Conservation (phyloP, 2,113 vertebrate species). For the Cyprinodon tularosa region DNA sequence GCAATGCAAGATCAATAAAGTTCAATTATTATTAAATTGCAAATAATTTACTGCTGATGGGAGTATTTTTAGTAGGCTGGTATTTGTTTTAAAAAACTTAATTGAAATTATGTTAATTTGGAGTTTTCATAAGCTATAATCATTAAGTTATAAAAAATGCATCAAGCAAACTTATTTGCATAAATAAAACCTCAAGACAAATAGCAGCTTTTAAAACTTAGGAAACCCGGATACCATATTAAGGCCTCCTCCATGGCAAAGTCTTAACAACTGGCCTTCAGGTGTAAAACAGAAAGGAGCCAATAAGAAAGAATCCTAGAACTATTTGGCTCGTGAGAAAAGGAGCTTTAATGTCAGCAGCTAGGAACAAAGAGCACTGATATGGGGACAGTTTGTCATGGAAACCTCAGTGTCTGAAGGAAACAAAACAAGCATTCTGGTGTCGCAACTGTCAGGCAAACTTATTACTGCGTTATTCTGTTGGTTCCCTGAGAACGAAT, state of each 20-base stretch:
- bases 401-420: constrained; percentile 43
- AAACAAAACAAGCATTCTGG: constrained; percentile 40
- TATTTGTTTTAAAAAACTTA: too few species aligned
- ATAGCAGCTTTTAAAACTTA: constrained; percentile 4
- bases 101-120: too few species aligned
- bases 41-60: too few species aligned
- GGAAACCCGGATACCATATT: constrained; percentile 11
- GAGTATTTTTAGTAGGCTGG: too few species aligned
- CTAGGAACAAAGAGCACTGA: constrained; percentile 49
- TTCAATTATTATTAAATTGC: too few species aligned
- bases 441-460: constrained; percentile 19
- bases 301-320: constrained; percentile 25
- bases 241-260: constrained; percentile 23
- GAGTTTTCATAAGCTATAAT: too few species aligned
- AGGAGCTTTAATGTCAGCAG: constrained; percentile 50
- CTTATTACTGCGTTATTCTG: constrained; percentile 29
- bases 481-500: background rate
- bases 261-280: constrained; percentile 49
- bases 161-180: too few species aligned
- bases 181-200: background rate
- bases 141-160: too few species aligned
- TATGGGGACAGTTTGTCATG: constrained; percentile 30
- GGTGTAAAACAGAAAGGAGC: constrained; percentile 51
- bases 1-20: too few species aligned
- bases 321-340: constrained; percentile 32